A percentile compares a stretch with the other conserved stretches of the same genome.
phyloP scores from a whole-genome alignment of 1,140 invertebrate species.

The Adelges cooleyi region DNA sequence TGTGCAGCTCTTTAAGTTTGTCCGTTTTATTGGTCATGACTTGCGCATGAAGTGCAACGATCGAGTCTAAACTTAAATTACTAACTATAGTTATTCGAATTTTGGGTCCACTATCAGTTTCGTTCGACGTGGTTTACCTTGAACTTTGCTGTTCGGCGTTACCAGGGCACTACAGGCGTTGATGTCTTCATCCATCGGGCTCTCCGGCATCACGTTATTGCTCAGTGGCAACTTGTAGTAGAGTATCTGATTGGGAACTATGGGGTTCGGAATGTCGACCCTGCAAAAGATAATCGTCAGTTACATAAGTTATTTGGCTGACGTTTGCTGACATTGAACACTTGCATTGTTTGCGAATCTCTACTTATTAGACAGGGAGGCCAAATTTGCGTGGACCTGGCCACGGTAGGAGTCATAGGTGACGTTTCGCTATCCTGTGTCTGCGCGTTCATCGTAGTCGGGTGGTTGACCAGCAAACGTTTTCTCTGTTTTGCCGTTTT shows the following conservation, averaged over 20 bases:
- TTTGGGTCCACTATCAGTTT: no score
- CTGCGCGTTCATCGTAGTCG: background rate
- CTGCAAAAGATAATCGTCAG: background rate
- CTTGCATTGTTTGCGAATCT: slow-evolving; percentile 10
- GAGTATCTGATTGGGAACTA: background rate
- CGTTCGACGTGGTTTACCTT: background rate
- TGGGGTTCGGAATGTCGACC: background rate
- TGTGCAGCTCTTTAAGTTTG: no score
- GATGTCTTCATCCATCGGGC: background rate
- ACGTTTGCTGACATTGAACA: no score
- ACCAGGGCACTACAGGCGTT: background rate
- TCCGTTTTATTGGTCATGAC: no score
- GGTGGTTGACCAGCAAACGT: background rate
- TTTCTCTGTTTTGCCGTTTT: slow-evolving; percentile 36
- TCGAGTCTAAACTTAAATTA: no score
- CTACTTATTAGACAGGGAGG: background rate
- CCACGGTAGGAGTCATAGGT: background rate
- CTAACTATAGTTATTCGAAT: no score
- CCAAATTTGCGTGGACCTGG: slow-evolving; percentile 1
- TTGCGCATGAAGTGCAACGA: no score
- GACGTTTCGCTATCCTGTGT: slow-evolving; percentile 33
- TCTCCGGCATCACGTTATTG: slow-evolving; percentile 11
- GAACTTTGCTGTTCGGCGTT: background rate
- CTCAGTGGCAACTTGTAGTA: background rate
- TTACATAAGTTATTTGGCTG: no score